Evolutionary conservation across 2,113 vertebrate species (phyloP).

Genomic region (Sakesphorus luctuosus): DNA sequence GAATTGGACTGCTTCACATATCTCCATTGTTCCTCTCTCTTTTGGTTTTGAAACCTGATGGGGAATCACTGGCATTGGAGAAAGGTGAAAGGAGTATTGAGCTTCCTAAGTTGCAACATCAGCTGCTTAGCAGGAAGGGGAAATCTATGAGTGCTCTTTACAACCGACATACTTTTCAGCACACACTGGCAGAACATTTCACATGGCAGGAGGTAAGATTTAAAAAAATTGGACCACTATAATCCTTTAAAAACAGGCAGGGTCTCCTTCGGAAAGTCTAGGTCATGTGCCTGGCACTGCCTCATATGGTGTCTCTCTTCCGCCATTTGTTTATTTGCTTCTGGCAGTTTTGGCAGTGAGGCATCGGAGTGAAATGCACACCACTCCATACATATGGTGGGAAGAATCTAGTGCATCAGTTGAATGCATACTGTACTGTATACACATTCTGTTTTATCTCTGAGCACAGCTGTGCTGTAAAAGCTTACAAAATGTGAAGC

Average conservation of each 20-base stretch:
- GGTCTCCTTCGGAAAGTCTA: conserved; percentile 35
- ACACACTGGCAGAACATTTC: neutral
- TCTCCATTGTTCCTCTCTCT: conserved; percentile 23
- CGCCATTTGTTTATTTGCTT: conserved; percentile 76
- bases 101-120: neutral
- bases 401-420: conserved; percentile 75
- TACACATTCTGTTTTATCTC: conserved; percentile 83
- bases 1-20: conserved; percentile 15
- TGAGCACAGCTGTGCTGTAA: conserved; percentile 81
- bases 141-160: neutral
- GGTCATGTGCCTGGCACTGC: conserved; percentile 52
- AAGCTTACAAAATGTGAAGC: conserved; percentile 81
- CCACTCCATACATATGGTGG: conserved; percentile 78
- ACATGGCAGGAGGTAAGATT: neutral
- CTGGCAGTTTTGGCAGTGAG: conserved; percentile 77
- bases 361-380: conserved; percentile 76
- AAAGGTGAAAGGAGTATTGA: neutral
- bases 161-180: neutral
- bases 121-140: neutral
- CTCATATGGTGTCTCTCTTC: conserved; percentile 49
- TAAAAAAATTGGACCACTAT: neutral
- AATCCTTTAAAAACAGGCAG: conserved; percentile 33
- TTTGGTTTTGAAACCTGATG: neutral
- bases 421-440: conserved; percentile 79
- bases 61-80: neutral